A percentile compares a stretch with the other conserved stretches of the same genome.
These are phyloP conservation scores for Drosophila kambysellisi DNA, from an alignment of 2,888 invertebrate genomes.

Conservation along the genomic window DNA sequence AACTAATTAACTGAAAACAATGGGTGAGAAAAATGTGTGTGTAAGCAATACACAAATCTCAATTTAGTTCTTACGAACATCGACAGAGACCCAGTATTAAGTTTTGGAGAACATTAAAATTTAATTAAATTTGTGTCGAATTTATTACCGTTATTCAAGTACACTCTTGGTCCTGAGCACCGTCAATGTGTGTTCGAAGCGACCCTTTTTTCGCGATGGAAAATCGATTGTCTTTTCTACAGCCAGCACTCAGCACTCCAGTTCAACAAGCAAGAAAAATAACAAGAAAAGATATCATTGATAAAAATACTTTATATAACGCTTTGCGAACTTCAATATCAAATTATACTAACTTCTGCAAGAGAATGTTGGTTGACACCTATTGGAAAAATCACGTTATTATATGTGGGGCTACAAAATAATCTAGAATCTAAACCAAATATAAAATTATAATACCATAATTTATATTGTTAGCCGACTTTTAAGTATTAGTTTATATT, in stretches of 20 bases:
- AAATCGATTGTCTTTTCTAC: background rate
- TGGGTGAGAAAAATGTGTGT: background rate
- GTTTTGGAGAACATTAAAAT: background rate
- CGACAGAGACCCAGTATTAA: background rate
- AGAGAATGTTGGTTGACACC: background rate
- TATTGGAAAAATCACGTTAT: background rate
- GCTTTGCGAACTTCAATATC: background rate
- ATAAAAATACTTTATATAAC: background rate
- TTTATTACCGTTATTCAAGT: background rate
- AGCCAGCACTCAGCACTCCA: background rate
- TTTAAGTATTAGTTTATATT: too few relatives aligned
- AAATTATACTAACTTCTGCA: background rate
- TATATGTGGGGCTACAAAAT: background rate
- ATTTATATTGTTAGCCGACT: background rate
- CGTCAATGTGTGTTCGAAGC: background rate
- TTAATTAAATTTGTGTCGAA: background rate
- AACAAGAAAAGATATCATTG: background rate
- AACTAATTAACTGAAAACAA: slow-evolving; percentile 8
- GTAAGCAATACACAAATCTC: background rate
- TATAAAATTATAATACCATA: background rate
- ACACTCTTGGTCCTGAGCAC: background rate
- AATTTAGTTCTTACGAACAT: background rate
- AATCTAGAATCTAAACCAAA: background rate
- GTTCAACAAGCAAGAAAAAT: background rate
- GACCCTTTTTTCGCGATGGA: background rate